These are phyloP conservation scores for Bucorvus abyssinicus DNA, from an alignment of 2,797 vertebrate genomes.

Conservation along the genomic window DNA sequence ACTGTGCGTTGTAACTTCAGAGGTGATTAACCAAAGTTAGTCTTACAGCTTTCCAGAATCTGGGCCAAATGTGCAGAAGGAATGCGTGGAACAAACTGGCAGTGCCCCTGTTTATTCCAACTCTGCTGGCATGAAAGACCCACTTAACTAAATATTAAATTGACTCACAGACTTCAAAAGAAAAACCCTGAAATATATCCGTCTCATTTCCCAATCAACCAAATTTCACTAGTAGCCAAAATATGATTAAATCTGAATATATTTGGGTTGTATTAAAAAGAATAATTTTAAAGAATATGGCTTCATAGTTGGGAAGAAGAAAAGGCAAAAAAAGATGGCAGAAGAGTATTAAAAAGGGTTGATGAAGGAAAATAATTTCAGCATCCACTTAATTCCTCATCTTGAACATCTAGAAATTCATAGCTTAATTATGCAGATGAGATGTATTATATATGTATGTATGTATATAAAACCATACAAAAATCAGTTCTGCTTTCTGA, in stretches of 20 bases:
- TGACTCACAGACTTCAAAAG: constrained; percentile 17
- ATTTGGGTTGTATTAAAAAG: constrained; percentile 24
- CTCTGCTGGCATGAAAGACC: neutral
- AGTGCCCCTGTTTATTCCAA: neutral
- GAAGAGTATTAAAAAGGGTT: constrained; percentile 25
- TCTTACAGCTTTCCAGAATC: neutral
- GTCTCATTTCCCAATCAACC: neutral
- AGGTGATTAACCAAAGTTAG: neutral
- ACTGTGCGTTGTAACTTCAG: neutral
- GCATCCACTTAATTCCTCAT: constrained; percentile 29
- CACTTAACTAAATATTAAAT: neutral
- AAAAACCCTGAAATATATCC: neutral
- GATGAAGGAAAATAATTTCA: neutral
- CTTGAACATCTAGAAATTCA: constrained; percentile 48
- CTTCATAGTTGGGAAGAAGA: constrained; percentile 42
- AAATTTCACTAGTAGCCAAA: neutral
- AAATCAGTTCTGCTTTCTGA: constrained; percentile 46
- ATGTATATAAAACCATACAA: neutral
- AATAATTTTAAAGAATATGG: constrained; percentile 44
- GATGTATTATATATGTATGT: constrained; percentile 6
- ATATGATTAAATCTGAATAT: constrained; percentile 11
- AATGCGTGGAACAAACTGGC: neutral
- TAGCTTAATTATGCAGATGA: constrained; percentile 53
- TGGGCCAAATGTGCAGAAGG: constrained; percentile 24
- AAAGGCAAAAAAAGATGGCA: neutral